Base-by-base conservation (phyloP, 2,888 invertebrate species). In the Cepaea hortensis region DNA sequence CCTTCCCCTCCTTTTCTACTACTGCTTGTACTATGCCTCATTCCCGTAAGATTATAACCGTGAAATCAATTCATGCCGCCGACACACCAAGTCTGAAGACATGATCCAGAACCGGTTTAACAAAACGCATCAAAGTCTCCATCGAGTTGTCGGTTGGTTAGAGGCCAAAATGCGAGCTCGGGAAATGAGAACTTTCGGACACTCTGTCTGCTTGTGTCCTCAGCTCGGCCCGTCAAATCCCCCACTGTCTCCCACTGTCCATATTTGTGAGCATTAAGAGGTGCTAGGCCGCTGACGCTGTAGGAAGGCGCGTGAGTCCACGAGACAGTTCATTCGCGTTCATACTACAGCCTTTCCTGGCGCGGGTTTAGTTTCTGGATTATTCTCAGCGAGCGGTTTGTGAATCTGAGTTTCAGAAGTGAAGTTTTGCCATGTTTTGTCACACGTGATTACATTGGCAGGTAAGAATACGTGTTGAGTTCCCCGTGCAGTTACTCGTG, bases 51-150 rank as follows among this genome's bases (percentile, higher is more conserved):
- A 76, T 55, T 77, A 77, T 7, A 4, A 23, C n/a, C 55, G 55
- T 77, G 77, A 77, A 77, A 77, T 77, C 77, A 77, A 77, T 77
- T 77, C 55, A 23, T 55, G n/a, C 3, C 20, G n/a, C 55, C 55
- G n/a, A 77, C 23, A 55, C 55, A 23, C n/a, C 55, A 20, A 20
- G 77, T 50, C n/a, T 55, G n/a, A 77, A n/a, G 55, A 77, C n/a
- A 55, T 23, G 75, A 55, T 23, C 77, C 55, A 55, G 9, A 55
- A 77, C 61, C 3, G 50, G 77, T n/a, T 77, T 77, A 76, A n/a
- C 77, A 77, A 77, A 77, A 77, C 77, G 50, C 23, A 77, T 77
- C 55, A 50, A 55, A 77, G 55, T n/a, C 9, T n/a, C 23, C 55
- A 3, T 11, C 4, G 9, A 50, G n/a, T 77, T 55, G 55, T 23